Conservation (phyloP, 2,888 invertebrate species). For the Pyrgus malvae region DNA sequence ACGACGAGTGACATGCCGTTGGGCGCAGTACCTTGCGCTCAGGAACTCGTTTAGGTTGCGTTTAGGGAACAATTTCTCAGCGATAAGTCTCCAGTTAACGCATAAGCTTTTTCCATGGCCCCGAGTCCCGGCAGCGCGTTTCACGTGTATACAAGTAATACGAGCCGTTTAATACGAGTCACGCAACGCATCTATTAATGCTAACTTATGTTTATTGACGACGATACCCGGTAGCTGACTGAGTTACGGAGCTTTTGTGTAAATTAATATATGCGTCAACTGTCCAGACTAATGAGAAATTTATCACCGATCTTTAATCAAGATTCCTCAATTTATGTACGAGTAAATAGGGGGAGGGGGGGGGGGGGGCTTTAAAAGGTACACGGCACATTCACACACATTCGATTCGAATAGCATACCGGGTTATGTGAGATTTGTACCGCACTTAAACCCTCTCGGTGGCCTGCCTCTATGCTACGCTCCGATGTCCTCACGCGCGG, state of each 20-base stretch:
- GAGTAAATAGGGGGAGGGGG: too few species aligned
- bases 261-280: slow-evolving; percentile 19
- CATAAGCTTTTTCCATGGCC: not conserved
- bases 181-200: slow-evolving; percentile 29
- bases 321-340: too few species aligned
- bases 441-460: too few species aligned
- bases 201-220: slow-evolving; percentile 26
- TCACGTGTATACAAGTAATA: slow-evolving; percentile 5
- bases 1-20: too few species aligned
- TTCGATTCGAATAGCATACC: too few species aligned
- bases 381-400: too few species aligned
- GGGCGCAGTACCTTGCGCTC: too few species aligned
- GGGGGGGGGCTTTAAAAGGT: too few species aligned
- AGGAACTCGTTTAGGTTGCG: slow-evolving; percentile 13
- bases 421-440: too few species aligned
- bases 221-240: slow-evolving; percentile 5
- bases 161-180: slow-evolving; percentile 18
- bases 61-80: slow-evolving; percentile 8
- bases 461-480: too few species aligned
- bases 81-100: not conserved
- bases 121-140: too few species aligned
- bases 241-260: slow-evolving; percentile 11
- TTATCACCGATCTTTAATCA: not conserved
- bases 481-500: too few species aligned
- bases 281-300: slow-evolving; percentile 8